These are phyloP conservation scores for Monochamus saltuarius DNA, from an alignment of 1,140 invertebrate genomes.

Conservation along the genomic window DNA sequence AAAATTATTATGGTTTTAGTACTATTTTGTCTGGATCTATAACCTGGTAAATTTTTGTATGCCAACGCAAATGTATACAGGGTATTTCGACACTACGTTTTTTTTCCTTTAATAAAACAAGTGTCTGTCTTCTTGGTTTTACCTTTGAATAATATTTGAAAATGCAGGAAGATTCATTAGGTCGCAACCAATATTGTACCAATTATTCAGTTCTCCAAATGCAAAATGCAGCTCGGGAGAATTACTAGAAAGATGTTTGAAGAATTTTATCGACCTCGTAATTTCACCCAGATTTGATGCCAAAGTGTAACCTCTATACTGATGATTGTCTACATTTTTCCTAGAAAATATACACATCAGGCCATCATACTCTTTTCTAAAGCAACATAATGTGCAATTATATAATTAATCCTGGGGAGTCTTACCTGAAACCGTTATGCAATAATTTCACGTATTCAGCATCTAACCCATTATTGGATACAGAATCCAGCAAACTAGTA, in stretches of 20 bases:
- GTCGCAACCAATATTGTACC: conserved; percentile 70
- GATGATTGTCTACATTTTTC: conserved; percentile 58
- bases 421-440: conserved; percentile 49
- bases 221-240: conserved; percentile 80
- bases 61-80: too few species aligned
- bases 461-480: conserved; percentile 61
- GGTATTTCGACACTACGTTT: too few species aligned
- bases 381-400: too few species aligned
- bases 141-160: conserved; percentile 68
- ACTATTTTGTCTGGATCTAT: too few species aligned
- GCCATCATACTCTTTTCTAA: too few species aligned
- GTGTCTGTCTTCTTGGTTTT: too few species aligned
- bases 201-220: conserved; percentile 92
- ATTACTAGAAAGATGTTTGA: conserved; percentile 60
- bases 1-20: too few species aligned
- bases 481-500: conserved; percentile 64
- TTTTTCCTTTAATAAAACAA: too few species aligned
- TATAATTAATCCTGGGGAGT: too few species aligned
- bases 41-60: too few species aligned
- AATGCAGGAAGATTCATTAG: conserved; percentile 70
- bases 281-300: conserved; percentile 54
- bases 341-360: conserved; percentile 31
- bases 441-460: conserved; percentile 59
- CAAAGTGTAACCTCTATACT: conserved; percentile 61
- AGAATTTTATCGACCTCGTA: conserved; percentile 56